Conservation (phyloP, 2,113 vertebrate species). For the Notarius quadriscutis region DNA sequence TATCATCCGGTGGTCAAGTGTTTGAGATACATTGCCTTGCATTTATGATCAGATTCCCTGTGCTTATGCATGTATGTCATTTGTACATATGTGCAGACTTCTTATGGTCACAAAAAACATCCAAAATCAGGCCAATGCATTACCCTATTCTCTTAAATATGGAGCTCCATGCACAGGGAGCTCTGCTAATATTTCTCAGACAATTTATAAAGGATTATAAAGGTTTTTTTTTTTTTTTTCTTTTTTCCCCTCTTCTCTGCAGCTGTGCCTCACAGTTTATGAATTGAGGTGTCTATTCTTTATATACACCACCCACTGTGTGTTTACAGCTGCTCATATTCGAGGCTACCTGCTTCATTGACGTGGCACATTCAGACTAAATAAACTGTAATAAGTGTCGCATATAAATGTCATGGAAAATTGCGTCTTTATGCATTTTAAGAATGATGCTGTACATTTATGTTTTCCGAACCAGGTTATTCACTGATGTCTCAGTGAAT, state of each 20-base stretch:
- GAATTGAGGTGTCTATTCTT: neutral
- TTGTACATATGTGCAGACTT: no score
- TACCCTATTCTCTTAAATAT: no score
- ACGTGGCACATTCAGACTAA: constrained; percentile 14
- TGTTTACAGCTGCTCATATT: constrained; percentile 15
- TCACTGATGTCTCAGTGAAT: neutral
- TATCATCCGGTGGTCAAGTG: no score
- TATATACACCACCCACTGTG: constrained; percentile 1
- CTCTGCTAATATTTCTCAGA: no score
- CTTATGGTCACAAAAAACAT: no score
- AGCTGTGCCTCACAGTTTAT: neutral
- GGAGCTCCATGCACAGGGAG: no score
- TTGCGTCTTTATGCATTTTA: constrained; percentile 8
- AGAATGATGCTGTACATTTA: neutral
- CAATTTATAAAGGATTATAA: neutral
- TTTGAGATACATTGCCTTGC: no score
- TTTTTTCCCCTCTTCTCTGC: neutral
- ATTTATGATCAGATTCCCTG: no score
- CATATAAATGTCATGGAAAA: constrained; percentile 4
- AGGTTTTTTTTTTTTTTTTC: neutral
- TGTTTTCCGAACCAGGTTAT: constrained; percentile 12
- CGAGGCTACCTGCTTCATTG: constrained; percentile 10
- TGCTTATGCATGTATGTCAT: no score
- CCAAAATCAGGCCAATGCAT: no score
- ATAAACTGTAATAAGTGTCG: constrained; percentile 1